Percentiles rank a stretch among this genome's conserved stretches.
These are phyloP conservation scores for Neosilurus mollespiculum DNA, from an alignment of 2,797 vertebrate genomes.

Conservation along the genomic window DNA sequence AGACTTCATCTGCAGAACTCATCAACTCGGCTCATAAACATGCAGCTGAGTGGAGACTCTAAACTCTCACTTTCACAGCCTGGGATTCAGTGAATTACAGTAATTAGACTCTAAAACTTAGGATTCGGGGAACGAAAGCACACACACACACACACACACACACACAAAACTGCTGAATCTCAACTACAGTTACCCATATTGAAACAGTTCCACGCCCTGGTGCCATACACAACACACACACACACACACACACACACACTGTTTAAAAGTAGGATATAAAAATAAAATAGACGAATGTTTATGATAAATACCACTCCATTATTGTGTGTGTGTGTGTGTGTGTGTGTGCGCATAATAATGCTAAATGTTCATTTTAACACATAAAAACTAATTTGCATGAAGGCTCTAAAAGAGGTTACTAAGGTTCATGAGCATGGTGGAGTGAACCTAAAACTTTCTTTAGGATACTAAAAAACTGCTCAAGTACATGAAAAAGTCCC, in stretches of 20 bases:
- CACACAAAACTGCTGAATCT: background rate
- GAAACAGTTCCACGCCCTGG: constrained; percentile 16
- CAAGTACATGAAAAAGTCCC: background rate
- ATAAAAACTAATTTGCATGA: background rate
- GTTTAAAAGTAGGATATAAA: background rate
- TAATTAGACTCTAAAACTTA: constrained; percentile 21
- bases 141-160: constrained; percentile 19
- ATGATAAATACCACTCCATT: constrained; percentile 18
- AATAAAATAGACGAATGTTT: constrained; percentile 6
- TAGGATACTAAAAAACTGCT: background rate
- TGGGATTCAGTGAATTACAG: constrained; percentile 22
- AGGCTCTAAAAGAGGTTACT: background rate
- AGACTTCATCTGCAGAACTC: background rate
- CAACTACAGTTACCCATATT: background rate
- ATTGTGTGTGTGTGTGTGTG: background rate
- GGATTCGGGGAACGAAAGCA: background rate
- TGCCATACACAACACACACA: background rate
- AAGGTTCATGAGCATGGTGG: background rate
- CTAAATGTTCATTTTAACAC: background rate
- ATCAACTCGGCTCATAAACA: background rate
- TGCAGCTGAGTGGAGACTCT: background rate
- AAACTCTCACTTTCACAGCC: constrained; percentile 28
- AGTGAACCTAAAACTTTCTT: too few species aligned
- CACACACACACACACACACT: background rate
- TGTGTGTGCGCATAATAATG: background rate